A percentile compares a stretch with the other conserved stretches of the same genome.
Evolutionary conservation across 2,888 invertebrate genomes (phyloP).

Genomic region (Halictus quadricinctus): DNA sequence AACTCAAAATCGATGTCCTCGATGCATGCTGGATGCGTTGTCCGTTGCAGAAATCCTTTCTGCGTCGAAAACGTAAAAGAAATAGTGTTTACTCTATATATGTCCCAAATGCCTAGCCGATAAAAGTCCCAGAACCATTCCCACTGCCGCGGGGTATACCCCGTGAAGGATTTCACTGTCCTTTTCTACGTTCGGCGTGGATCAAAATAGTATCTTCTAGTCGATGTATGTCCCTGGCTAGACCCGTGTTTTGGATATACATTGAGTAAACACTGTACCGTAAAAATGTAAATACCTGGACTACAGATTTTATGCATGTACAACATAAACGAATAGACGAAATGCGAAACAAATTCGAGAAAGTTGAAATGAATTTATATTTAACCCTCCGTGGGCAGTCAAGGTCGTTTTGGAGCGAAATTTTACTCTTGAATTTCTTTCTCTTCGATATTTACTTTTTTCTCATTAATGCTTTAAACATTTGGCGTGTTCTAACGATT

Average conservation of each 20-base stretch:
- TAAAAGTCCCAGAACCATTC: too few species aligned
- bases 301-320: constrained; percentile 1
- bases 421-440: neutral
- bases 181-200: too few species aligned
- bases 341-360: neutral
- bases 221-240: too few species aligned
- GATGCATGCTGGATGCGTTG: constrained; percentile 50
- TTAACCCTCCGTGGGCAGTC: neutral
- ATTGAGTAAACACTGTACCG: too few species aligned
- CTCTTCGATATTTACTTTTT: neutral
- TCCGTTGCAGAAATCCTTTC: constrained; percentile 21
- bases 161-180: too few species aligned
- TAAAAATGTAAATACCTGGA: neutral
- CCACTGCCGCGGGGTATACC: too few species aligned
- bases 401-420: neutral
- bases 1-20: constrained; percentile 47
- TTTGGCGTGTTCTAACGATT: neutral
- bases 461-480: neutral
- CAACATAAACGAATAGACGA: neutral
- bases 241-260: too few species aligned
- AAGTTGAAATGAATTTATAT: neutral
- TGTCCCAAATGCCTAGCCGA: too few species aligned
- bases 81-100: too few species aligned
- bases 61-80: neutral
- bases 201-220: too few species aligned